Evolutionary conservation across 2,113 vertebrate species (phyloP).

Genomic region (Pithys albifrons): DNA sequence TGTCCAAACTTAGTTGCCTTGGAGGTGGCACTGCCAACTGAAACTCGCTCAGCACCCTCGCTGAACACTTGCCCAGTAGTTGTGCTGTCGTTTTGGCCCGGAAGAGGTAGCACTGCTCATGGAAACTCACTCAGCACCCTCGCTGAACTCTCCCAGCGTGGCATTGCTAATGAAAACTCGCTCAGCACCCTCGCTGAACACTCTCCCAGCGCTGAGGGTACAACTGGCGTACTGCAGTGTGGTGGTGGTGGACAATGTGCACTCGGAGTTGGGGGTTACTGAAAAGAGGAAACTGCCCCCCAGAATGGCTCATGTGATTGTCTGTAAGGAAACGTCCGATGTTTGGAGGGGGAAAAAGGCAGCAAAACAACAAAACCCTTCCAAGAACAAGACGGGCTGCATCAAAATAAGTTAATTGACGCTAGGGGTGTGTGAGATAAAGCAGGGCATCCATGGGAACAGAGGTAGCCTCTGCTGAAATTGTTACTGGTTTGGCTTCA

Average conservation of each 20-base stretch:
- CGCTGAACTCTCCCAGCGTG: no score
- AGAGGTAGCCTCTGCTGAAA: neutral
- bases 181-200: no score
- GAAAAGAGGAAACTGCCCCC: neutral
- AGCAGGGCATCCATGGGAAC: no score
- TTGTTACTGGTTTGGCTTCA: neutral
- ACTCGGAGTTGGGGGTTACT: neutral
- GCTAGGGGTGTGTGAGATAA: no score
- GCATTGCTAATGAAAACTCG: no score
- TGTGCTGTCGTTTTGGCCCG: no score
- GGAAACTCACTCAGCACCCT: no score
- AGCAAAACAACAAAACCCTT: neutral
- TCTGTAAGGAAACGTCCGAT: neutral
- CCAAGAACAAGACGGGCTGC: neutral
- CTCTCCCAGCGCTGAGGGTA: no score
- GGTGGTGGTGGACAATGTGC: neutral
- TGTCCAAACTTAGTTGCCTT: no score
- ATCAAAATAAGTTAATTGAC: neutral
- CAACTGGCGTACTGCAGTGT: neutral
- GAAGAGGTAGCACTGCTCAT: no score
- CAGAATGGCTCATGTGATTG: rapidly evolving
- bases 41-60: no score
- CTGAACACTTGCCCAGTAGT: no score
- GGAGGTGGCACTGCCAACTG: neutral
- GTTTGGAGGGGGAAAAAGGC: neutral